These are phyloP conservation scores for Echinometra lucunter DNA, from an alignment of 53 echinoderm and acorn worm species.

Conservation along the genomic window DNA sequence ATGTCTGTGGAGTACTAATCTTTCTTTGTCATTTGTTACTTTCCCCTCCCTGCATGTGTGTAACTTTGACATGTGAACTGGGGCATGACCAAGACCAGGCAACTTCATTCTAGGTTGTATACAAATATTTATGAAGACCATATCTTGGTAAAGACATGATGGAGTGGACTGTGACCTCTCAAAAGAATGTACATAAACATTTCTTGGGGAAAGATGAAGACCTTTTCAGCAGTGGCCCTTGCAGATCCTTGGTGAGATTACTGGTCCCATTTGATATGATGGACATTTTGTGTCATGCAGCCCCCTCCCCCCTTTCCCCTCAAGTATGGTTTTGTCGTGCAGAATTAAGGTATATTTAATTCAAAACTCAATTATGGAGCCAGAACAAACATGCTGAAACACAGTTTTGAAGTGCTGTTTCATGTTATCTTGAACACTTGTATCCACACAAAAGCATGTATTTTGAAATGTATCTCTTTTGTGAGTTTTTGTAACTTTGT, in stretches of 20 bases:
- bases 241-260: background rate
- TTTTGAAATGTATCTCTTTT: too few relatives aligned
- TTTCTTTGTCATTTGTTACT: background rate
- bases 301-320: background rate
- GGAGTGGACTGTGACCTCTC: conserved; percentile 27
- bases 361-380: background rate
- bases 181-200: conserved; percentile 37
- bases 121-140: conserved; percentile 59
- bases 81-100: background rate
- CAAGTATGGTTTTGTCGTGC: background rate
- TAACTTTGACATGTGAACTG: background rate
- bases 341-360: background rate
- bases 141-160: conserved; percentile 54
- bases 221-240: background rate
- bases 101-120: conserved; percentile 29
- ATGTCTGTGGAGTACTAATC: too few relatives aligned
- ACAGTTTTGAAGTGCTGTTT: too few relatives aligned
- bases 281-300: background rate
- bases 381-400: background rate
- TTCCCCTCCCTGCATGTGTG: background rate
- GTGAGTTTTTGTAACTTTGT: background rate
- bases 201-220: conserved; percentile 26
- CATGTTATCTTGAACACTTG: too few relatives aligned
- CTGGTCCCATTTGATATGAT: background rate
- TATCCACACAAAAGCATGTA: too few relatives aligned